Percentiles rank a stretch among this genome's conserved stretches.
Evolutionary conservation across 2,797 vertebrate genomes (phyloP).

Genomic region (Pseudomugil gertrudae): DNA sequence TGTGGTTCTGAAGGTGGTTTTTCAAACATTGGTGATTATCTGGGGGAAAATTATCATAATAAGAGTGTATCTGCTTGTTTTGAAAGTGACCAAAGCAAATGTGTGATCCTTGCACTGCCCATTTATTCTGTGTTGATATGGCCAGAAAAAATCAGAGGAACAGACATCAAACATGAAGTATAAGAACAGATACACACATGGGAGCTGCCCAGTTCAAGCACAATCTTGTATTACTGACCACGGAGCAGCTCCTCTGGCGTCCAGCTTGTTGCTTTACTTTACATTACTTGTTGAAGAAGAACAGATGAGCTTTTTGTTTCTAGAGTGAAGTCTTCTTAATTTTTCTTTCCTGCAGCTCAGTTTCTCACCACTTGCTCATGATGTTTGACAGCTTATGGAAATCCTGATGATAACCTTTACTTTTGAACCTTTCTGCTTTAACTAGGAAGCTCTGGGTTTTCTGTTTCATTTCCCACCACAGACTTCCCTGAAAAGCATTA

Average conservation of each 20-base stretch:
- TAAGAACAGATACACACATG: too few relatives aligned
- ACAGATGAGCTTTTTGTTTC: slow-evolving; percentile 8
- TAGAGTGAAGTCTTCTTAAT: neutral
- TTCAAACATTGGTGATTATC: too few relatives aligned
- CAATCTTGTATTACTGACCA: slow-evolving; percentile 46
- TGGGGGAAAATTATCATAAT: too few relatives aligned
- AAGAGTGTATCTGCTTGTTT: neutral
- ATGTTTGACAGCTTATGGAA: slow-evolving; percentile 6
- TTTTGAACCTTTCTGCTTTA: slow-evolving; percentile 6
- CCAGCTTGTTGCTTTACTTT: too few relatives aligned
- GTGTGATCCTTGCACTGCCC: too few relatives aligned
- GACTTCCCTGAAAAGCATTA: too few relatives aligned
- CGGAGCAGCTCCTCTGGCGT: slow-evolving; percentile 33
- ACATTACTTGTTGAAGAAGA: slow-evolving; percentile 27
- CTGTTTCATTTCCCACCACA: too few relatives aligned
- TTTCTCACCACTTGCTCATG: slow-evolving; percentile 5
- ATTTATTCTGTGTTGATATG: too few relatives aligned
- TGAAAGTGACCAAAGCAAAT: neutral
- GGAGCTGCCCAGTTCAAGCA: slow-evolving; percentile 46
- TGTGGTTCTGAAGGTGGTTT: neutral
- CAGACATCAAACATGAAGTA: too few relatives aligned
- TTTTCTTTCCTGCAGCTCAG: slow-evolving; percentile 22
- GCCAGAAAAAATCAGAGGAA: too few relatives aligned
- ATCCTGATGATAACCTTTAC: neutral
- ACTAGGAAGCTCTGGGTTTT: neutral